These are phyloP conservation scores for Drosophila lutescens DNA, from an alignment of 2,888 invertebrate genomes.

Conservation along the genomic window DNA sequence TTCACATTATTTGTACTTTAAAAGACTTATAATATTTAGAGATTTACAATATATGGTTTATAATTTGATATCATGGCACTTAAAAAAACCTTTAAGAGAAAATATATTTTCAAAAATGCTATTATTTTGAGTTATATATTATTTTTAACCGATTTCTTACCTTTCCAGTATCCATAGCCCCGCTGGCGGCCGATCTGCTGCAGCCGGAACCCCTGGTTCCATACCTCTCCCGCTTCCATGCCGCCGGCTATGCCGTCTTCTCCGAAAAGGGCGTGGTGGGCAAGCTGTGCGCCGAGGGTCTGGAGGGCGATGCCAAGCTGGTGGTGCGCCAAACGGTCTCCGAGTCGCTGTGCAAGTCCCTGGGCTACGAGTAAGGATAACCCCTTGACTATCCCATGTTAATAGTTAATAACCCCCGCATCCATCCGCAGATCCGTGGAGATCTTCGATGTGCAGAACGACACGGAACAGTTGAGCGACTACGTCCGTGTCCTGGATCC, in stretches of 20 bases:
- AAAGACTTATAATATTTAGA: no score
- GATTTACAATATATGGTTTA: no score
- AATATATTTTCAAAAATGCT: no score
- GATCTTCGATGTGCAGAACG: constrained; percentile 88
- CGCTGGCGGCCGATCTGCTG: constrained; percentile 88
- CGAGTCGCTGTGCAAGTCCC: constrained; percentile 90
- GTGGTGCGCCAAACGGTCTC: constrained; percentile 88
- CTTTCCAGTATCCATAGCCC: constrained; percentile 89
- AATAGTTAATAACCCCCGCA: not conserved
- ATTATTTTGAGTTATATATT: no score
- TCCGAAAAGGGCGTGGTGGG: constrained; percentile 92
- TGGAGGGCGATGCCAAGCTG: constrained; percentile 87
- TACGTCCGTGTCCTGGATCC: constrained; percentile 94
- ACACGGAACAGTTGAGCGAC: constrained; percentile 86
- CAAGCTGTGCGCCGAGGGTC: constrained; percentile 92
- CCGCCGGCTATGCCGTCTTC: constrained; percentile 93
- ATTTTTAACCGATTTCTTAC: not conserved
- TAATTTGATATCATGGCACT: no score
- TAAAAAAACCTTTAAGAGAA: no score
- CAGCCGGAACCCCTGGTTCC: constrained; percentile 88
- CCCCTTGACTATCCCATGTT: no score
- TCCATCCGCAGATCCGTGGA: constrained; percentile 86
- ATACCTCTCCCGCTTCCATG: constrained; percentile 88
- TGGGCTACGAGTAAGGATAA: constrained; percentile 89
- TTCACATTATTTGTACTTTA: no score